A percentile compares a stretch with the other conserved stretches of the same genome.
These are phyloP conservation scores for Malthinus seriepunctatus DNA, from an alignment of 2,888 invertebrate species.

Conservation along the genomic window DNA sequence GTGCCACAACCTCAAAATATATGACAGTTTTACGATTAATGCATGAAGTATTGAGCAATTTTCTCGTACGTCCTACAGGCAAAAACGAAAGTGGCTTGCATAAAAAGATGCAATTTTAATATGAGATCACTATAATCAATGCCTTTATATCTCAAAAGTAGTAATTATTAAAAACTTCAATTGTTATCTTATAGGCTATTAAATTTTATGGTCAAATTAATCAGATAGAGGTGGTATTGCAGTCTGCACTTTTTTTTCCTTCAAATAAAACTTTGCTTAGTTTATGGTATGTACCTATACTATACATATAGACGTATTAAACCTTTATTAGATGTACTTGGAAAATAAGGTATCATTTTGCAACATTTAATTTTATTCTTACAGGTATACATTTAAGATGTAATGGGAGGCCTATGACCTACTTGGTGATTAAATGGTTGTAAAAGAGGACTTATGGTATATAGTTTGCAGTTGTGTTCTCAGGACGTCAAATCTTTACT, in stretches of 20 bases:
- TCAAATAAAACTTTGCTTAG: too few species aligned
- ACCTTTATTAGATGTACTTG: too few species aligned
- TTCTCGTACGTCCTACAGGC: slow-evolving; percentile 13
- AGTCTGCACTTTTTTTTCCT: slow-evolving; percentile 3
- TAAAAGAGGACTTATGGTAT: too few species aligned
- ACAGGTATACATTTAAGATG: too few species aligned
- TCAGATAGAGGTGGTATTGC: slow-evolving; percentile 7
- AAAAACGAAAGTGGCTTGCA: slow-evolving; percentile 20
- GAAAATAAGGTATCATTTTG: too few species aligned
- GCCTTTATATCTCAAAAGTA: slow-evolving; percentile 7
- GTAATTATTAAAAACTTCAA: slow-evolving; percentile 19
- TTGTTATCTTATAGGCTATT: slow-evolving; percentile 17
- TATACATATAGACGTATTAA: too few species aligned
- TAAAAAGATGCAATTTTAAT: slow-evolving; percentile 25
- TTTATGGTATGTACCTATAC: too few species aligned
- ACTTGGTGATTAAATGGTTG: too few species aligned
- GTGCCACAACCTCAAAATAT: slow-evolving; percentile 18
- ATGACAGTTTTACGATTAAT: slow-evolving; percentile 28
- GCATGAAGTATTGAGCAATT: slow-evolving; percentile 26
- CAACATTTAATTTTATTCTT: too few species aligned
- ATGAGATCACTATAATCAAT: slow-evolving; percentile 22
- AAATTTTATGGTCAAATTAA: slow-evolving; percentile 22
- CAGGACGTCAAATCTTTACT: too few species aligned
- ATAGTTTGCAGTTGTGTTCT: too few species aligned
- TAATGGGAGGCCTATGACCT: too few species aligned